A percentile compares a stretch with the other conserved stretches of the same genome.
phyloP scores from a whole-genome alignment of 2,797 vertebrate genomes.

The Anguilla obscura region DNA sequence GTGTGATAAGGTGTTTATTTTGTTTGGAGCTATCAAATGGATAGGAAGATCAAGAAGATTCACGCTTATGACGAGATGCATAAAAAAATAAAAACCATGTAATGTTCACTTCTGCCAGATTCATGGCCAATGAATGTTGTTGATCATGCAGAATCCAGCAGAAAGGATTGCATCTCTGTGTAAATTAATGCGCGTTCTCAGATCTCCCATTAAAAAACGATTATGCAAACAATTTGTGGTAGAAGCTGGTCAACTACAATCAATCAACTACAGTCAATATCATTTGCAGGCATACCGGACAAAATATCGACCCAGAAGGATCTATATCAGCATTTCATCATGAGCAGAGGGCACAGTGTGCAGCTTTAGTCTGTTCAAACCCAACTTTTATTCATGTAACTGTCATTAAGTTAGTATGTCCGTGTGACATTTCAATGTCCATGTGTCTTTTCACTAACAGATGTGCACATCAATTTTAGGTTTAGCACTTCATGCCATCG shows the following conservation, averaged over 20 bases:
- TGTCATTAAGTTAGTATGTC: neutral
- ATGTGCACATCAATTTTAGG: neutral
- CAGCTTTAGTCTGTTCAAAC: neutral
- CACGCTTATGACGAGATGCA: neutral
- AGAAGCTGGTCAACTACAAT: neutral
- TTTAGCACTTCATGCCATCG: neutral
- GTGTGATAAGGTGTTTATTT: neutral
- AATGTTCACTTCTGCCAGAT: neutral
- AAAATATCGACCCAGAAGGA: neutral
- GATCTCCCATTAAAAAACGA: neutral
- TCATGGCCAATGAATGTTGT: neutral
- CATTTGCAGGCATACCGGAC: neutral
- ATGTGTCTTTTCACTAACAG: neutral
- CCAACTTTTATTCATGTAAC: neutral
- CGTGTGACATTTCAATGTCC: neutral
- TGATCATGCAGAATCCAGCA: neutral
- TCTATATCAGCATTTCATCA: neutral
- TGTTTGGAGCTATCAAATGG: neutral
- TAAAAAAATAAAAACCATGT: neutral
- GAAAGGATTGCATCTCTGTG: neutral
- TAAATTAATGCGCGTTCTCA: neutral
- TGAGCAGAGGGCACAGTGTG: neutral
- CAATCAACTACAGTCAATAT: neutral
- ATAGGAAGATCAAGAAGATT: neutral
- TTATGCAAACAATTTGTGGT: neutral